phyloP scores from a whole-genome alignment of 2,888 invertebrate genomes.

The Argynnis bischoffii region DNA sequence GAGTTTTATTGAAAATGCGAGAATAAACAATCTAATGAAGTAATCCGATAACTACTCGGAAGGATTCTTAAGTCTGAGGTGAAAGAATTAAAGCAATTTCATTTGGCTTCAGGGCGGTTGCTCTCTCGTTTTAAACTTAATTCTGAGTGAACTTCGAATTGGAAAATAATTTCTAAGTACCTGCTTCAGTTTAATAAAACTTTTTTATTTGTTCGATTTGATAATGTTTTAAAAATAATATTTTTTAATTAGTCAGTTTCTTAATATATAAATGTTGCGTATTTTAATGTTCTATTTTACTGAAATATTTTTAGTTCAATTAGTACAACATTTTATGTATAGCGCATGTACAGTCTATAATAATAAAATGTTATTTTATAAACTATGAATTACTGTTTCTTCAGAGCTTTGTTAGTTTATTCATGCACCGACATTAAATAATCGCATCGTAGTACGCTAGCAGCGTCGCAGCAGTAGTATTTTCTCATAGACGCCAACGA shows the following conservation, averaged over 20 bases:
- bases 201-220: conserved; percentile 57
- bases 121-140: conserved; percentile 60
- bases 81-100: conserved; percentile 63
- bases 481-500: conserved; percentile 76
- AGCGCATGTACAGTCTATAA: not conserved
- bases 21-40: conserved; percentile 38
- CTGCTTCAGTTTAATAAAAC: conserved; percentile 23
- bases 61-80: conserved; percentile 53
- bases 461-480: conserved; percentile 68
- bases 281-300: too few species aligned
- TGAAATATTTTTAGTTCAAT: not conserved
- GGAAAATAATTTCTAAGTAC: conserved; percentile 64
- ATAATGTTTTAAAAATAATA: conserved; percentile 10
- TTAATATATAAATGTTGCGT: too few species aligned
- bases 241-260: not conserved
- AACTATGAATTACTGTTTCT: not conserved
- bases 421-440: conserved; percentile 46
- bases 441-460: conserved; percentile 58
- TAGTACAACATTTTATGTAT: not conserved
- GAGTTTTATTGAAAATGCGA: conserved; percentile 22
- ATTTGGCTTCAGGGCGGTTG: conserved; percentile 59
- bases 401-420: conserved; percentile 22
- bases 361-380: not conserved
- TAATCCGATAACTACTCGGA: conserved; percentile 48
- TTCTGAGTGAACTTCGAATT: conserved; percentile 69